Conservation (phyloP, 2,797 vertebrate species). For the Euphonia xanthogaster region DNA sequence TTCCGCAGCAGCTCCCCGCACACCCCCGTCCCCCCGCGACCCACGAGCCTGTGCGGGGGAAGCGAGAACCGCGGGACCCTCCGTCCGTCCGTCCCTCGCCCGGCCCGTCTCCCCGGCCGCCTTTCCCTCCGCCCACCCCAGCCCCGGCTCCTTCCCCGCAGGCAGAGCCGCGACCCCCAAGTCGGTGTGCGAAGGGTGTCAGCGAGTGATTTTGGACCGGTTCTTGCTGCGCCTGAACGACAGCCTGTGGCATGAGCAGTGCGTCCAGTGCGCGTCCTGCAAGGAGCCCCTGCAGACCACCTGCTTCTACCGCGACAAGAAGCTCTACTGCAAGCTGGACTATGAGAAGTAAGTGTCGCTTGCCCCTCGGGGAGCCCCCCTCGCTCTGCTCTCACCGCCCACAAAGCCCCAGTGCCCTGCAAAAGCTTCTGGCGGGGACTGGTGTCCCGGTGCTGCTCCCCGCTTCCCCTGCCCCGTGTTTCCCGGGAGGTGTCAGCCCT, state of each 20-base stretch:
- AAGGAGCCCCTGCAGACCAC: conserved; percentile 86
- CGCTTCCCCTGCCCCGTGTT: accelerated
- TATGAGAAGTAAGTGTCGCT: conserved; percentile 88
- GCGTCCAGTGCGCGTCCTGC: conserved; percentile 88
- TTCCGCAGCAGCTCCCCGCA: neutral
- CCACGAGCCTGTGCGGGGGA: neutral
- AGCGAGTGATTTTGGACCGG: conserved; percentile 86
- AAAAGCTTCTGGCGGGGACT: neutral
- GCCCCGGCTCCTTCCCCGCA: neutral
- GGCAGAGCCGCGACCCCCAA: conserved; percentile 77
- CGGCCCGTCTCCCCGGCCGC: neutral
- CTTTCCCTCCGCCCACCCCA: neutral
- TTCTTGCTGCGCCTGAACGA: conserved; percentile 91
- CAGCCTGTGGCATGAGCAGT: conserved; percentile 92
- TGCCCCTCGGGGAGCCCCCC: neutral
- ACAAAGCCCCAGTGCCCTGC: neutral
- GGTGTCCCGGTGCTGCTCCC: neutral
- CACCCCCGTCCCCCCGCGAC: neutral
- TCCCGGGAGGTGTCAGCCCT: neutral
- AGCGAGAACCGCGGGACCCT: neutral
- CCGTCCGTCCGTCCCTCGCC: neutral
- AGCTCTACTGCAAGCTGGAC: conserved; percentile 93
- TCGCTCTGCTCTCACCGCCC: neutral
- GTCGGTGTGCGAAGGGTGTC: conserved; percentile 89
- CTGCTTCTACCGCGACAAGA: conserved; percentile 92